A percentile compares a stretch with the other conserved stretches of the same genome.
These are phyloP conservation scores for Cottus gobio DNA, from an alignment of 2,113 vertebrate genomes.

Conservation along the genomic window DNA sequence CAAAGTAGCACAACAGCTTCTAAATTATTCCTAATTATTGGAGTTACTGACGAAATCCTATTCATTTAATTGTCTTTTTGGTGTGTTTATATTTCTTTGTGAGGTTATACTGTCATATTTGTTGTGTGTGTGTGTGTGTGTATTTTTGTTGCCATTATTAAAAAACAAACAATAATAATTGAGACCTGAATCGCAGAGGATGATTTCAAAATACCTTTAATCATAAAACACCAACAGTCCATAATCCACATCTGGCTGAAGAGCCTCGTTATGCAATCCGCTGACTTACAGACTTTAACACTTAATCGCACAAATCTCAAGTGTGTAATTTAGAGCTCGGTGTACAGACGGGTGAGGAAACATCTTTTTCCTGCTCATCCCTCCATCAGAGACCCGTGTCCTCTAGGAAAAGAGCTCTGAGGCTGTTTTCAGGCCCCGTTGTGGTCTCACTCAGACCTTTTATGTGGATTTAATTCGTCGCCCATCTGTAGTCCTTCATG, in stretches of 20 bases:
- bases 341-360: not conserved
- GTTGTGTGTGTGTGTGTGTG: not conserved
- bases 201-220: conserved; percentile 72
- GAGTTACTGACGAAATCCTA: not conserved
- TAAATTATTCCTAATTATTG: not conserved
- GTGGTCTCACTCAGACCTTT: not conserved
- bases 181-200: not conserved
- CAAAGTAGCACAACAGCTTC: not conserved
- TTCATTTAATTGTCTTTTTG: not conserved
- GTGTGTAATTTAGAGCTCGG: conserved; percentile 11
- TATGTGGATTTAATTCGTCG: not conserved
- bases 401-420: not conserved
- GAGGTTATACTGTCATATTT: not conserved
- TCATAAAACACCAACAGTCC: conserved; percentile 51
- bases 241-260: conserved; percentile 56
- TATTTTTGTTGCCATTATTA: not conserved
- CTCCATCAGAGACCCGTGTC: not conserved
- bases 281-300: conserved; percentile 11
- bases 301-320: not conserved
- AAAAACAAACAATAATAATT: not conserved
- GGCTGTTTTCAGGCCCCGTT: not conserved
- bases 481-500: conserved; percentile 1
- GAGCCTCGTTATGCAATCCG: conserved; percentile 44
- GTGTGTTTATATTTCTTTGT: not conserved
- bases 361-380: not conserved